These are phyloP conservation scores for Aplodontia rufa DNA, from an alignment of 2,113 vertebrate genomes.

Conservation along the genomic window DNA sequence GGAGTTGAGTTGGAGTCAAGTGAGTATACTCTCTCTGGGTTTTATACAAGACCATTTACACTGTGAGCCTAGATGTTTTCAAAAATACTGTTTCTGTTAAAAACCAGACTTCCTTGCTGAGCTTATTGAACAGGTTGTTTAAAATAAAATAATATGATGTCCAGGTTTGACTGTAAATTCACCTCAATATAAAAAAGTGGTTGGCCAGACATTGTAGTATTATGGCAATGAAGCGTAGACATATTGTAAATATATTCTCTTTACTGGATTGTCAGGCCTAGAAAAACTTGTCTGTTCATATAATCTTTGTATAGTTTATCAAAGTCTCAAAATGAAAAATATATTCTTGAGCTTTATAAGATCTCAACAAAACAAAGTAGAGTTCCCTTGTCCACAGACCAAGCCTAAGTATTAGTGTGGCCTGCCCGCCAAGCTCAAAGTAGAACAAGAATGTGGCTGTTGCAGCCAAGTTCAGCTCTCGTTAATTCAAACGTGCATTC, in stretches of 20 bases:
- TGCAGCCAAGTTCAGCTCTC: conserved; percentile 68
- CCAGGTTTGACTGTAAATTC: neutral
- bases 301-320: conserved; percentile 47
- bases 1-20: neutral
- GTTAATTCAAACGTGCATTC: conserved; percentile 73
- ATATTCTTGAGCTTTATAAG: conserved; percentile 45
- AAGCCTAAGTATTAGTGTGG: conserved; percentile 50
- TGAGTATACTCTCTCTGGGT: neutral
- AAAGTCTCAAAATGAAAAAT: conserved; percentile 55
- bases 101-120: neutral
- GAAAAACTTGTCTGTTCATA: conserved; percentile 39
- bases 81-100: conserved; percentile 43
- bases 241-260: neutral
- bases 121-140: neutral
- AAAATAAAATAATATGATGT: neutral
- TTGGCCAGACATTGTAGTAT: neutral
- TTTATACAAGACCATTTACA: neutral
- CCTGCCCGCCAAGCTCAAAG: conserved; percentile 72
- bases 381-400: conserved; percentile 18
- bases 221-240: neutral
- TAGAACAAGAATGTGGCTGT: conserved; percentile 62
- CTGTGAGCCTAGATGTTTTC: neutral
- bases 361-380: conserved; percentile 60
- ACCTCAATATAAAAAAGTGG: neutral
- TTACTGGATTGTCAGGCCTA: conserved; percentile 5